Evolutionary conservation across 2,113 vertebrate genomes (phyloP).

Genomic region (Lipotes vexillifer): DNA sequence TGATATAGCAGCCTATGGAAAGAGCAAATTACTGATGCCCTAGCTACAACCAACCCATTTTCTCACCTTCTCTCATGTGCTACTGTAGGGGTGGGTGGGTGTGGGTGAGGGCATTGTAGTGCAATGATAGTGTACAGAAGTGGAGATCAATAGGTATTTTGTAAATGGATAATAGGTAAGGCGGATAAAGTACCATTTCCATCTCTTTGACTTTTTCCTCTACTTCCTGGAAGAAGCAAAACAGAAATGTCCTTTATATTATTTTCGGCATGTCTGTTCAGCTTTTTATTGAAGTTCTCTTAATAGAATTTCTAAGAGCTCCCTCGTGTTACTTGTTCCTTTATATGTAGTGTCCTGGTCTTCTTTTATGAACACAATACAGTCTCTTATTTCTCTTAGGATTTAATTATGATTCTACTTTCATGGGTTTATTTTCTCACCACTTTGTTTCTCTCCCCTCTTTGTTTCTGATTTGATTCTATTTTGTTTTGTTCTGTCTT

Average conservation of each 20-base stretch:
- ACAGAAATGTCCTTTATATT: neutral
- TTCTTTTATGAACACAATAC: neutral
- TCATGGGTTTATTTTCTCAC: neutral
- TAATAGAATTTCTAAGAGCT: neutral
- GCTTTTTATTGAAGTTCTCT: neutral
- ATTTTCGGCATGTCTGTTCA: neutral
- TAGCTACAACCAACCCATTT: neutral
- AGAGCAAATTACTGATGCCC: neutral
- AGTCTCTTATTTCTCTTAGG: neutral
- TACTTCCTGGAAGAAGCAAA: neutral
- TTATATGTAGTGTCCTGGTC: neutral
- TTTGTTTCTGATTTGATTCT: neutral
- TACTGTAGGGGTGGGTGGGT: neutral
- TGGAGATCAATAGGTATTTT: neutral
- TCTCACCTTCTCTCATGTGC: neutral
- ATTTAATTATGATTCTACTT: neutral
- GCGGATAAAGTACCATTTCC: neutral
- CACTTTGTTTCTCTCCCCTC: neutral
- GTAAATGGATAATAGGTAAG: neutral
- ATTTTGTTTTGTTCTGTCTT: neutral
- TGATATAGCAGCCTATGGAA: neutral
- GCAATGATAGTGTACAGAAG: neutral
- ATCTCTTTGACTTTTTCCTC: neutral
- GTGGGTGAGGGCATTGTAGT: fast-evolving
- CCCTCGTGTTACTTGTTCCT: neutral